Evolutionary conservation across 2,797 vertebrate genomes (phyloP).

Genomic region (Columba guinea): DNA sequence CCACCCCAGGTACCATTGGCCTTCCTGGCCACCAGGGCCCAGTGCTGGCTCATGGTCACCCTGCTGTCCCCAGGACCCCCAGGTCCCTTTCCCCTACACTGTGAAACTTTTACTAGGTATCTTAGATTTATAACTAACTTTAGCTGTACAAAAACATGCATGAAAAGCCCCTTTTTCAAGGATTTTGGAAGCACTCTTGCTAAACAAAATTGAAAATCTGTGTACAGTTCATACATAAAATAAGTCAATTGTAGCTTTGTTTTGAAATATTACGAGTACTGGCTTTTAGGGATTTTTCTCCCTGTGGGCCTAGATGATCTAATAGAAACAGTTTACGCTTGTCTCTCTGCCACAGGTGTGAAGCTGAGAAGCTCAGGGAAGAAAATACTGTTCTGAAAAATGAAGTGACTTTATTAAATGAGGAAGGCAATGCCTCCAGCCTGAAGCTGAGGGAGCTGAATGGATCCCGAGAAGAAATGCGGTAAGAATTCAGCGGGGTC

Average conservation of each 20-base stretch:
- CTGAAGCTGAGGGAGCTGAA: slow-evolving; percentile 77
- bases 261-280: background rate
- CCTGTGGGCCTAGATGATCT: accelerated
- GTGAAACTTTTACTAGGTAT: background rate
- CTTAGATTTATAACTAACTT: background rate
- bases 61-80: no score
- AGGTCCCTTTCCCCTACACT: no score
- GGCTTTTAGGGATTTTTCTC: background rate
- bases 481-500: slow-evolving; percentile 74
- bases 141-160: background rate
- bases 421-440: slow-evolving; percentile 76
- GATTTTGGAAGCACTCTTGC: background rate
- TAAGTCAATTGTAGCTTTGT: background rate
- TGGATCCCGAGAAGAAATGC: slow-evolving; percentile 82
- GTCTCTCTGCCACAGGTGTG: slow-evolving; percentile 75
- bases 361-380: slow-evolving; percentile 85
- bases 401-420: slow-evolving; percentile 82
- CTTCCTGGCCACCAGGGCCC: no score
- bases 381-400: slow-evolving; percentile 83
- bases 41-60: no score
- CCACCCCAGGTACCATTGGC: no score
- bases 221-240: accelerated
- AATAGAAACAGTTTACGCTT: background rate
- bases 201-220: background rate
- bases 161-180: background rate